These are phyloP conservation scores for Falco rusticolus DNA, from an alignment of 2,797 vertebrate genomes.

Conservation along the genomic window DNA sequence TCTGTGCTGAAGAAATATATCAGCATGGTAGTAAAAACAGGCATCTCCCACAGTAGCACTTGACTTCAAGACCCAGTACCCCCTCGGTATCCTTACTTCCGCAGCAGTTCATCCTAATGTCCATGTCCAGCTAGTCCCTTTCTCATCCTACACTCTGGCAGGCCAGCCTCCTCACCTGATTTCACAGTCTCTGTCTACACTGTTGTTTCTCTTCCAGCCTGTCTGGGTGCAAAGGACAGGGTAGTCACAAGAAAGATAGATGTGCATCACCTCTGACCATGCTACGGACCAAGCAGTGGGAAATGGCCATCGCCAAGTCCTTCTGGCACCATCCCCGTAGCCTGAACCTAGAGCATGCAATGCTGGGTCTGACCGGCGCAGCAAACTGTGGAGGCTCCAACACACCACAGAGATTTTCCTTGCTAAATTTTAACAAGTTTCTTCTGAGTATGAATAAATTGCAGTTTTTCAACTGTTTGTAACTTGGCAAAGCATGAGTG, in stretches of 20 bases:
- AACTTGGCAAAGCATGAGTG: slow-evolving; percentile 15
- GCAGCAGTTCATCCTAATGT: background rate
- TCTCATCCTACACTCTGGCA: background rate
- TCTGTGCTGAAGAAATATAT: background rate
- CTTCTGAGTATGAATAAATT: slow-evolving; percentile 7
- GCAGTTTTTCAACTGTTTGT: slow-evolving; percentile 11
- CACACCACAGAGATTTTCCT: background rate
- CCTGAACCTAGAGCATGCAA: background rate
- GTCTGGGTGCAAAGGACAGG: background rate
- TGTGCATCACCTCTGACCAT: background rate
- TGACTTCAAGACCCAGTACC: background rate
- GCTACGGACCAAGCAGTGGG: background rate
- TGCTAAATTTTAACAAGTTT: background rate
- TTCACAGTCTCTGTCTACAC: background rate
- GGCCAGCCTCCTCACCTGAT: background rate
- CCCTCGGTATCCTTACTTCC: background rate
- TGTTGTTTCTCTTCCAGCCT: background rate
- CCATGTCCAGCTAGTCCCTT: background rate
- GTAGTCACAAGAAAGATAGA: background rate
- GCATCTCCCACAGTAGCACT: background rate
- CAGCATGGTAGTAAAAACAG: background rate
- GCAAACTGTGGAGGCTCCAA: background rate
- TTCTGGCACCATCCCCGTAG: background rate
- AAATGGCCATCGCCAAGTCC: background rate
- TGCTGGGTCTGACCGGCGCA: background rate